A percentile compares a stretch with the other conserved stretches of the same genome.
phyloP scores from a whole-genome alignment of 2,113 vertebrate species.

The Mohoua ochrocephala region DNA sequence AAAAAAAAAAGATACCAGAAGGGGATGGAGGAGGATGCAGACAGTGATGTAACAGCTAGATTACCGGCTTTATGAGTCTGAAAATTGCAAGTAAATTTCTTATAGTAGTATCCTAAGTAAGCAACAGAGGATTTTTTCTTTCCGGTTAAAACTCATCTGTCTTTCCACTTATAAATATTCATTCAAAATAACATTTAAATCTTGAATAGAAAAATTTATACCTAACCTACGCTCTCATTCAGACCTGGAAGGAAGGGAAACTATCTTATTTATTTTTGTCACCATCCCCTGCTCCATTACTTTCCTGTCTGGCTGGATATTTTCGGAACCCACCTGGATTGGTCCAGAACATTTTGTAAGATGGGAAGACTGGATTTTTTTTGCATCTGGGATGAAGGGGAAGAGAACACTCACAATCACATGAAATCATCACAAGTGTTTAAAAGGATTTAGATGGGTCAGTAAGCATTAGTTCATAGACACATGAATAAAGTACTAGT shows the following conservation, averaged over 20 bases:
- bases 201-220: neutral
- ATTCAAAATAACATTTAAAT: neutral
- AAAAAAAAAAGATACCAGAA: neutral
- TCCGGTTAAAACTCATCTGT: neutral
- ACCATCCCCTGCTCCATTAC: neutral
- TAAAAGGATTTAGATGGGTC: neutral
- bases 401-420: neutral
- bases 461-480: neutral
- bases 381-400: fast-evolving
- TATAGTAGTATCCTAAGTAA: neutral
- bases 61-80: neutral
- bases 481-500: neutral
- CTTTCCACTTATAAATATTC: neutral
- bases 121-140: neutral
- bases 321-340: neutral
- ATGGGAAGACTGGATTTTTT: neutral
- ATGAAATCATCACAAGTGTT: neutral
- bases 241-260: neutral
- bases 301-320: neutral
- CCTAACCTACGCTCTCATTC: fast-evolving
- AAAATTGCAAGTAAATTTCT: neutral
- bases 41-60: neutral
- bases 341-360: neutral
- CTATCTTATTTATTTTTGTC: neutral
- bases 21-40: fast-evolving